Conservation (phyloP, 2,888 invertebrate species). For the Lepas anatifera region DNA sequence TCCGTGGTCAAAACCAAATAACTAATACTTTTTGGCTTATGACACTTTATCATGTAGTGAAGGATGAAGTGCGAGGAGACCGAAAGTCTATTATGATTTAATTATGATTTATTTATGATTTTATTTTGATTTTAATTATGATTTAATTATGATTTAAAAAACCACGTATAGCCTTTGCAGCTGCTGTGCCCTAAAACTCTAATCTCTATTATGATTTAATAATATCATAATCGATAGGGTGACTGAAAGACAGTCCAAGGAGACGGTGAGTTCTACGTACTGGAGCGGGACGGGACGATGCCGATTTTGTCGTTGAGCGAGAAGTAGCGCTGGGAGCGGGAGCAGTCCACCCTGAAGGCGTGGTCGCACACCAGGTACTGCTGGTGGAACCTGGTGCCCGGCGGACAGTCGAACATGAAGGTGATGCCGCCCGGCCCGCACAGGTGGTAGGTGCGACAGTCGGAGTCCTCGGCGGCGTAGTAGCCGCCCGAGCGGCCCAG, state of each 20-base stretch:
- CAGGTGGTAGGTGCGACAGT: not conserved
- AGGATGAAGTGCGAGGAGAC: too few species aligned
- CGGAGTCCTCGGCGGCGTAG: not conserved
- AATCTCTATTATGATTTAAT: not conserved
- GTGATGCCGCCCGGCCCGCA: not conserved
- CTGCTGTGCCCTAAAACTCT: not conserved
- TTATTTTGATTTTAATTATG: too few species aligned
- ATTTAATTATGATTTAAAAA: too few species aligned
- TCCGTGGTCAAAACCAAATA: too few species aligned
- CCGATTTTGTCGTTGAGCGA: not conserved
- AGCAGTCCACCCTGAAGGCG: not conserved
- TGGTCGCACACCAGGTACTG: conserved; percentile 9
- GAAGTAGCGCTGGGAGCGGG: not conserved
- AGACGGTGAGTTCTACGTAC: too few species aligned
- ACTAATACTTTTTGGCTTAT: too few species aligned
- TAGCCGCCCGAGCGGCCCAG: not conserved
- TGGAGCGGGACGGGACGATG: not conserved
- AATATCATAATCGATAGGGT: not conserved
- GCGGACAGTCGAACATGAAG: not conserved
- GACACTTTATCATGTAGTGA: too few species aligned
- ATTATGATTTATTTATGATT: too few species aligned
- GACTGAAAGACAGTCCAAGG: too few species aligned
- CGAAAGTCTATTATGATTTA: too few species aligned
- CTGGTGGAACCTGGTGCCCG: conserved; percentile 7
- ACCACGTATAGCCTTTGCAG: too few species aligned